Conservation (phyloP, 2,797 vertebrate species). For the Percopsis omiscomaycus region DNA sequence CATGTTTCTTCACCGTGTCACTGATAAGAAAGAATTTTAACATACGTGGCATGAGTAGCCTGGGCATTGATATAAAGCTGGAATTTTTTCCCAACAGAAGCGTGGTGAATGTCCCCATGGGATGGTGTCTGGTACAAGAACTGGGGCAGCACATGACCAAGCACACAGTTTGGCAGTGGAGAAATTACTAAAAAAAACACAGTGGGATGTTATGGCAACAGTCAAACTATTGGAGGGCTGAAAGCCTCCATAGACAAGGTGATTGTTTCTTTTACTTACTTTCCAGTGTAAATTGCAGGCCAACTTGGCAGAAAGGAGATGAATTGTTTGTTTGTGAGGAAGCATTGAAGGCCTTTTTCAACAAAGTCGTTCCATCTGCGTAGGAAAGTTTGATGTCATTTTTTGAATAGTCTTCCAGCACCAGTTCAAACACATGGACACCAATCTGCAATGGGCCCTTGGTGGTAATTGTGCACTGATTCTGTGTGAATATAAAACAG, state of each 20-base stretch:
- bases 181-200: conserved; percentile 64
- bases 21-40: not conserved
- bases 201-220: not conserved
- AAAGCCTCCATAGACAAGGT: not conserved
- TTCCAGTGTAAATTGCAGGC: conserved; percentile 68
- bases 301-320: conserved; percentile 58
- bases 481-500: conserved; percentile 31
- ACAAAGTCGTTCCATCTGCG: not conserved
- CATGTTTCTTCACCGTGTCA: no score
- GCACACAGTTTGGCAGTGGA: conserved; percentile 55
- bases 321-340: not conserved
- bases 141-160: conserved; percentile 49
- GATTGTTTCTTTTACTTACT: conserved; percentile 46
- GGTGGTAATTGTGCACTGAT: conserved; percentile 37
- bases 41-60: conserved; percentile 54
- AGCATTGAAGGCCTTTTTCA: not conserved
- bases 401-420: conserved; percentile 59
- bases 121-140: conserved; percentile 63
- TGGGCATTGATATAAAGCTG: conserved; percentile 53
- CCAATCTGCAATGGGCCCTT: conserved; percentile 11
- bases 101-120: conserved; percentile 47
- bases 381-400: conserved; percentile 56
- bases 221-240: not conserved
- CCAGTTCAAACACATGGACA: conserved; percentile 61
- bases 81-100: conserved; percentile 51